phyloP scores from a whole-genome alignment of 2,797 vertebrate genomes.

The Allobates femoralis region DNA sequence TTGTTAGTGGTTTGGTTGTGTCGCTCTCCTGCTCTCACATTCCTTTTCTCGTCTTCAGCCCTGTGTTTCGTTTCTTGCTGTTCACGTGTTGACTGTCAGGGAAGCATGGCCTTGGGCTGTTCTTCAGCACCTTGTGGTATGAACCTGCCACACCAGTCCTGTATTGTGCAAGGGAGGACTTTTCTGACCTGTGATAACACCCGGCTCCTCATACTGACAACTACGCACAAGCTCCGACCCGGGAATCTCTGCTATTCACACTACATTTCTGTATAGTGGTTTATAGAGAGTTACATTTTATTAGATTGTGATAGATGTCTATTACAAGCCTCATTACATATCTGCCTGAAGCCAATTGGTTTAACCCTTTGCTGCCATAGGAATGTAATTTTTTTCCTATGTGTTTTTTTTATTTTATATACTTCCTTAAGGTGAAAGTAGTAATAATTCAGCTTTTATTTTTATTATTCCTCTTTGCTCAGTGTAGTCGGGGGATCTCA shows the following conservation, averaged over 20 bases:
- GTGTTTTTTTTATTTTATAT: not conserved
- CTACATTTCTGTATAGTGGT: not conserved
- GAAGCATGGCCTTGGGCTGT: slow-evolving; percentile 49
- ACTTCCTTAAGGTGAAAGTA: not conserved
- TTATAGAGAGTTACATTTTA: not conserved
- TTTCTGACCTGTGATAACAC: slow-evolving; percentile 44
- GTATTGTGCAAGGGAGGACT: slow-evolving; percentile 49
- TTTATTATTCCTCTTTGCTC: too few species aligned
- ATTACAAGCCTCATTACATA: not conserved
- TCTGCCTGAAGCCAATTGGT: not conserved
- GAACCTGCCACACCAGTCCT: slow-evolving; percentile 37
- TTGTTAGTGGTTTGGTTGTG: not conserved
- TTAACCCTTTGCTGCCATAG: not conserved
- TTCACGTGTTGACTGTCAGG: slow-evolving; percentile 10
- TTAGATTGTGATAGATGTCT: not conserved
- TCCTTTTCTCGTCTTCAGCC: not conserved
- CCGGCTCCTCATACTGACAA: slow-evolving; percentile 28
- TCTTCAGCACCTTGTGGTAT: slow-evolving; percentile 17
- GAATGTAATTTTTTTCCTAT: not conserved
- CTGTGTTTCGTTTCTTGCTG: slow-evolving; percentile 55
- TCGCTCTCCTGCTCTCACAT: not conserved
- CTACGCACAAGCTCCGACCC: not conserved
- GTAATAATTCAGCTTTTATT: too few species aligned
- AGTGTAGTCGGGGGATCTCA: too few species aligned
- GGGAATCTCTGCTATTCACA: not conserved